Base-by-base conservation (phyloP, 1,140 invertebrate species). In the Drosophila nannoptera region DNA sequence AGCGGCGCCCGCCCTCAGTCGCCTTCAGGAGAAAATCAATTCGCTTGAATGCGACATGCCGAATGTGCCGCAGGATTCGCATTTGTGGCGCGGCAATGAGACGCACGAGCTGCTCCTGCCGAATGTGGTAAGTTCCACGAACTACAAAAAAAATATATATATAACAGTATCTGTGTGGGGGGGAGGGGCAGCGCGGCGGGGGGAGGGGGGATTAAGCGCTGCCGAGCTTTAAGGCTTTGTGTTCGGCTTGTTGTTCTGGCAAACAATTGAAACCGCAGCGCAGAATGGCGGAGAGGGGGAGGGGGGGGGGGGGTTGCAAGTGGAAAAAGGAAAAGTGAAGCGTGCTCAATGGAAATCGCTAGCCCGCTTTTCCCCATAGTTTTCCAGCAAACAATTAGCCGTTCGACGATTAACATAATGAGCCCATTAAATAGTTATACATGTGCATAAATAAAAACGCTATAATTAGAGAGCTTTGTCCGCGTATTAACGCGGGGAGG, bases 21-120 rank as follows among this genome's bases (percentile, higher is more conserved):
- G 90, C 46, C 77, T 92, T 46, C 92, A 92, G 86, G 92, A 92
- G 88, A 92, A 91, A 81, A 89, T 93, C 58, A 91, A 90, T 77
- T 90, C 91, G 11, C 87, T 92, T 61, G 91, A 92, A 75, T 93
- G 92, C 77, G 92, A 93, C 81, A 90, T 93, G 72, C 92, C 92
- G 42, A 90, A 91, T 48, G 81, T 93, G 67, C 92, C 92, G 38
- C 89, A 90, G 56, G 92, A 92, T 64, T 92, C 92, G 5, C 91
- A 92, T 60, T 87, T 93, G 59, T 93, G 93, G 92, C 90, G 92
- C 32, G 92, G 92, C 72, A 93, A 93, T 73, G 92, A 93, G 78
- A 93, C 93, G 9, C 92, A 93, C 68, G 92, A 93, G 74, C 90
- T 93, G 62, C 90, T 91, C 72, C 89, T 93, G 38, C 93, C 93